phyloP scores from a whole-genome alignment of 1,140 invertebrate genomes.

The Saccostrea cuccullata region DNA sequence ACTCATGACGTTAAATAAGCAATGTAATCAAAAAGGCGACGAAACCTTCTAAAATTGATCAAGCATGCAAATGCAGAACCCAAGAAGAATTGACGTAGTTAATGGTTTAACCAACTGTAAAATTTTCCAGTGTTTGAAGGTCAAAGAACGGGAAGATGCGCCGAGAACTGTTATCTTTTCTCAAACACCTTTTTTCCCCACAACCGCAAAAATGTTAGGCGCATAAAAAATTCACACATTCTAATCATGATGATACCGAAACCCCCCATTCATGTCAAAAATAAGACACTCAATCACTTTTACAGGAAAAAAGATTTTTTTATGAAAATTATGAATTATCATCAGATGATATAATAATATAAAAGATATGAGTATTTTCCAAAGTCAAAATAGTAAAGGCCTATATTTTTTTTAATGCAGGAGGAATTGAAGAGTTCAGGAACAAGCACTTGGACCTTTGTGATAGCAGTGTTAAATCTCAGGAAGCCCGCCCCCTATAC shows the following conservation, averaged over 20 bases:
- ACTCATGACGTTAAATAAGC: background rate
- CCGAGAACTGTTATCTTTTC: background rate
- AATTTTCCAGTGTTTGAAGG: background rate
- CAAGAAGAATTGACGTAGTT: background rate
- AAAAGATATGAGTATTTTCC: background rate
- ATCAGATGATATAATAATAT: background rate
- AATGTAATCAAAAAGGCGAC: conserved; percentile 19
- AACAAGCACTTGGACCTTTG: conserved; percentile 76
- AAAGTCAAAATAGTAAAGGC: background rate
- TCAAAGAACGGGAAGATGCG: background rate
- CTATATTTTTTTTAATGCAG: conserved; percentile 68
- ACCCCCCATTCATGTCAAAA: too few relatives aligned
- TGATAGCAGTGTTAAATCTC: conserved; percentile 64
- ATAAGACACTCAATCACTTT: too few relatives aligned
- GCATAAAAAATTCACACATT: conserved; percentile 3
- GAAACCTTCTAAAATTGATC: conserved; percentile 21
- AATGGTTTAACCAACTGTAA: conserved; percentile 15
- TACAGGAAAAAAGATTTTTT: too few relatives aligned
- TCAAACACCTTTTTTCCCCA: conserved; percentile 7
- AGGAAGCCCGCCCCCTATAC: conserved; percentile 72
- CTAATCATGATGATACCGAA: background rate
- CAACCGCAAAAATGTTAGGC: conserved; percentile 23
- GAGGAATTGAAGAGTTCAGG: conserved; percentile 79
- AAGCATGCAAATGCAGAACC: conserved; percentile 9
- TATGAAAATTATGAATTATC: background rate